Conservation (phyloP, 1,140 invertebrate species). For the Dendroctonus valens region DNA sequence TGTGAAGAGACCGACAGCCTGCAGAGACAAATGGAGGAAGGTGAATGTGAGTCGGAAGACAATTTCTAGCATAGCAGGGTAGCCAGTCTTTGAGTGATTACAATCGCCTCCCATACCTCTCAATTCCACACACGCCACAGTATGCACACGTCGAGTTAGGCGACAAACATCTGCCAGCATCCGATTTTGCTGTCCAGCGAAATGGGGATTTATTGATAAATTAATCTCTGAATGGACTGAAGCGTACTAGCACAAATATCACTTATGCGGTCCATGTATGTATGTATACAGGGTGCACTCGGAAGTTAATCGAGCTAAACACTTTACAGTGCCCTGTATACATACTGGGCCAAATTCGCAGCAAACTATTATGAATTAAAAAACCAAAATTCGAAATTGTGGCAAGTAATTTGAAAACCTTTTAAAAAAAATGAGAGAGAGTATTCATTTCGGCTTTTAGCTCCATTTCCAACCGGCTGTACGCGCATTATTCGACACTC, state of each 20-base stretch:
- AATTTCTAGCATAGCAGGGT: background rate
- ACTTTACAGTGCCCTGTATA: no score
- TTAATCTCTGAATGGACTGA: no score
- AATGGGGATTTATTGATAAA: background rate
- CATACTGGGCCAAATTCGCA: no score
- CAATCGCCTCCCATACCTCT: background rate
- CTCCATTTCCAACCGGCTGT: background rate
- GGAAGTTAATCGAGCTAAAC: no score
- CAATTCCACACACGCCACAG: background rate
- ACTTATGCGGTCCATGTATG: no score
- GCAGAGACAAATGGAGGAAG: background rate
- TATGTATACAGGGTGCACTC: no score
- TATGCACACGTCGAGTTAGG: background rate
- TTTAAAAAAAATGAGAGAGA: background rate
- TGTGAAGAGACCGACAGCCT: conserved; percentile 73
- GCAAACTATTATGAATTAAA: no score
- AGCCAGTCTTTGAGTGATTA: background rate
- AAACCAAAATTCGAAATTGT: background rate
- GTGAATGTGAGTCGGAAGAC: background rate
- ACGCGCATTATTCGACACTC: conserved; percentile 51
- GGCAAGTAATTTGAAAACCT: background rate
- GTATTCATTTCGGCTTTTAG: background rate
- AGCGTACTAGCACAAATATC: no score
- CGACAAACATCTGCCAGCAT: background rate
- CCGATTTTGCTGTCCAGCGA: background rate